Base-by-base conservation (phyloP, 2,888 invertebrate genomes). In the Tinea trinotella region DNA sequence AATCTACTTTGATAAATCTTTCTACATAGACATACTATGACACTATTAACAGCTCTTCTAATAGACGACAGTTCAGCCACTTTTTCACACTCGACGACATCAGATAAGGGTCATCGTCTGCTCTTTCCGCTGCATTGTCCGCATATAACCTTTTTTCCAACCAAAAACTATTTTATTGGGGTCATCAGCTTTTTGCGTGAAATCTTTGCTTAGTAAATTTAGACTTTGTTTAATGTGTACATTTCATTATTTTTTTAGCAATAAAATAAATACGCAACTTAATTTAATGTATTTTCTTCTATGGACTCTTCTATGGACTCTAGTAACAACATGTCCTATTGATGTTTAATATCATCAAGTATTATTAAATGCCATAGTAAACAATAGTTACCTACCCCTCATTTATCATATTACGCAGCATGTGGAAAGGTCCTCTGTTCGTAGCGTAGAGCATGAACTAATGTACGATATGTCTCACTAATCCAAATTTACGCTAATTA, bases 401-500 rank as follows among this genome's bases (percentile, higher is more conserved):
- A n/a, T n/a, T n/a, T n/a, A n/a, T n/a, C n/a, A n/a, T n/a, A n/a
- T n/a, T n/a, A n/a, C n/a, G n/a, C n/a, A 22, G 22, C 22, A 22
- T 7, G 22, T 5, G 22, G 22, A 22, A 22, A 7, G 7, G 22
- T 22, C 22, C 22, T 22, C 4, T 3, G 7, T 4, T 4, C n/a
- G 10, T 35, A 9, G 35, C n/a, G 12, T 12, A n/a, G 12, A 44
- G 17, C 13, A 5, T 44, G 49, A 19, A n/a, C 20, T 49, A 49
- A 49, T 49, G 18, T 3, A 15, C 46, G 20, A 20, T 49, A 49
- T 3, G 7, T 9, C 22, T 49, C 13, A 9, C 22, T 20, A 12
- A 20, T 49, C 12, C 22, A 49, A 18, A 18, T 22, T 49, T 20
- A 49, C 49, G 49, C 49, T 49, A 19, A 49, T 49, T 50, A 24